Conservation (phyloP, 2,888 invertebrate genomes). For the Teleogryllus oceanicus region DNA sequence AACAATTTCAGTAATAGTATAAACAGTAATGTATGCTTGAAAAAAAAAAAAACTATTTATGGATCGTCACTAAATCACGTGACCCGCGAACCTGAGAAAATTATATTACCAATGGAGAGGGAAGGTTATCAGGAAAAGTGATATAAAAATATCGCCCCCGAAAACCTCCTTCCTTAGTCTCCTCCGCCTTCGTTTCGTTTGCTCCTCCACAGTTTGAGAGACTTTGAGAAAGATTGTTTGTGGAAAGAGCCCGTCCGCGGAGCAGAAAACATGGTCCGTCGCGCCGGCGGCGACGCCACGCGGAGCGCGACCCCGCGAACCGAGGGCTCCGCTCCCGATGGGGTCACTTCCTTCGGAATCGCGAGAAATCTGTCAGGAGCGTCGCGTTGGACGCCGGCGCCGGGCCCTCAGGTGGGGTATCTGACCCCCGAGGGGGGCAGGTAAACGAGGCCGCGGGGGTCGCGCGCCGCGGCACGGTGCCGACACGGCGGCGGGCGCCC, state of each 20-base stretch:
- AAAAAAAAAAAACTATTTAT: too few species aligned
- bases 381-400: neutral
- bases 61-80: too few species aligned
- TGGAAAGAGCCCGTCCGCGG: neutral
- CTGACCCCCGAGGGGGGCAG: neutral
- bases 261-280: neutral
- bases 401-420: neutral
- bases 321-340: neutral
- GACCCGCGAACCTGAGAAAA: too few species aligned
- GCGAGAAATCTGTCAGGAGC: neutral
- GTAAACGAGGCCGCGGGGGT: constrained; percentile 3
- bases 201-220: too few species aligned
- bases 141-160: too few species aligned
- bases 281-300: neutral
- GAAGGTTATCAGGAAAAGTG: too few species aligned
- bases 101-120: too few species aligned
- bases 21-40: too few species aligned
- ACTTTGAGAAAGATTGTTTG: neutral
- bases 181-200: too few species aligned
- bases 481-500: too few species aligned
- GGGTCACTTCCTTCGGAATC: constrained; percentile 9
- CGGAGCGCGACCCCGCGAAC: neutral
- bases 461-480: neutral
- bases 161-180: too few species aligned
- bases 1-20: too few species aligned